Evolutionary conservation across 2,797 vertebrate species (phyloP).

Genomic region (Epinephelus malabaricus): DNA sequence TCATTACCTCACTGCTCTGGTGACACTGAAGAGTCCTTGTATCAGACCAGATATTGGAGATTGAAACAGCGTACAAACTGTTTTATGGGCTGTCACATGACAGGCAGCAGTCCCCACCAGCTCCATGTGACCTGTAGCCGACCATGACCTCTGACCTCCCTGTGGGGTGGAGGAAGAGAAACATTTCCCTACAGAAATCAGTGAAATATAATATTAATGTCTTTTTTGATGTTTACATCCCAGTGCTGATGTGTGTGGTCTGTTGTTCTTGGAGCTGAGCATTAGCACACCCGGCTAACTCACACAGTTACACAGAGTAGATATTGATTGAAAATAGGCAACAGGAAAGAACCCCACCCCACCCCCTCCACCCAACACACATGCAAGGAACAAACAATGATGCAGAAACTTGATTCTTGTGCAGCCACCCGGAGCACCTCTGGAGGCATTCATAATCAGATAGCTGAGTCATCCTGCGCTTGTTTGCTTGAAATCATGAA

Average conservation of each 20-base stretch:
- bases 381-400: slow-evolving; percentile 26
- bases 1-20: not conserved
- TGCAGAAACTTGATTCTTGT: slow-evolving; percentile 34
- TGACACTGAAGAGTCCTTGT: slow-evolving; percentile 9
- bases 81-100: slow-evolving; percentile 34
- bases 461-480: slow-evolving; percentile 69
- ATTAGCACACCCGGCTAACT: slow-evolving; percentile 37
- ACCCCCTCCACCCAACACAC: not conserved
- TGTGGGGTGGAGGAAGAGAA: not conserved
- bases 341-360: slow-evolving; percentile 15
- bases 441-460: slow-evolving; percentile 48
- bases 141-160: slow-evolving; percentile 40
- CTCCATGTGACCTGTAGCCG: slow-evolving; percentile 33
- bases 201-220: slow-evolving; percentile 7
- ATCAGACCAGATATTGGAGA: slow-evolving; percentile 1
- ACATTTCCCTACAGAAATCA: slow-evolving; percentile 21
- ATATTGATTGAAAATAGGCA: slow-evolving; percentile 50
- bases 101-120: slow-evolving; percentile 10
- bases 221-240: slow-evolving; percentile 20
- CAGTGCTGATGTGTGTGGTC: slow-evolving; percentile 24
- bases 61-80: not conserved
- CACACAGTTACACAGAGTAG: slow-evolving; percentile 38
- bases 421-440: slow-evolving; percentile 37
- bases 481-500: slow-evolving; percentile 46
- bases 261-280: slow-evolving; percentile 27